Percentiles rank a stretch among this genome's conserved stretches.
phyloP scores from a whole-genome alignment of 2,113 vertebrate species.

The Elephantulus edwardii region DNA sequence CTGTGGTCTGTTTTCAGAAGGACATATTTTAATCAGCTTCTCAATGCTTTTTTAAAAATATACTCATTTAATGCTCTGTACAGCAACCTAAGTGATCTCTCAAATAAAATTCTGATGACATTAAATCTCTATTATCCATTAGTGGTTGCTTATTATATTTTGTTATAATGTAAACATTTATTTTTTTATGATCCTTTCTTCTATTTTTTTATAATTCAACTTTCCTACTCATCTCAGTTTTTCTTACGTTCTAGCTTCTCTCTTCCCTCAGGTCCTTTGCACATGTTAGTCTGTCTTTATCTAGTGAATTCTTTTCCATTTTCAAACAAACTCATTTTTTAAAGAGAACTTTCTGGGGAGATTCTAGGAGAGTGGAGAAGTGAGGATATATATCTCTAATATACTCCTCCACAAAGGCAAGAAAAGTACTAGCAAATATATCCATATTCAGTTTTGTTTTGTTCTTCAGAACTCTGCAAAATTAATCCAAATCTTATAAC shows the following conservation, averaged over 20 bases:
- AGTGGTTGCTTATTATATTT: neutral
- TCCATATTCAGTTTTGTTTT: too few species aligned
- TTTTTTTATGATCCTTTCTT: neutral
- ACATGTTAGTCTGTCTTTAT: neutral
- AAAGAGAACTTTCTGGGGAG: too few species aligned
- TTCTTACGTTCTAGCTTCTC: neutral
- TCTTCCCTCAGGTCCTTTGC: neutral
- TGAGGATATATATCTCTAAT: too few species aligned
- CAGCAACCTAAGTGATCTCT: neutral
- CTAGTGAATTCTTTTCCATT: neutral
- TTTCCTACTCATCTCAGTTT: neutral
- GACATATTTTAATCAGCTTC: neutral
- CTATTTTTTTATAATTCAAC: neutral
- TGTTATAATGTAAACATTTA: neutral
- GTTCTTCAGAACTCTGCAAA: neutral
- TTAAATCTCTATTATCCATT: neutral
- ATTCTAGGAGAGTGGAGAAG: too few species aligned
- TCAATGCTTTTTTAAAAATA: neutral
- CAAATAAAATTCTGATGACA: neutral
- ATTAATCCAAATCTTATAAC: neutral
- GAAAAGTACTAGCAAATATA: too few species aligned
- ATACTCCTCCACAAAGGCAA: too few species aligned
- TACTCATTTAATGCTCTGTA: neutral
- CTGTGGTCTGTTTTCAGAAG: neutral
- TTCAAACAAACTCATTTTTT: neutral